Base-by-base conservation (phyloP, 2,888 invertebrate species). In the Liposcelis brunnea region DNA sequence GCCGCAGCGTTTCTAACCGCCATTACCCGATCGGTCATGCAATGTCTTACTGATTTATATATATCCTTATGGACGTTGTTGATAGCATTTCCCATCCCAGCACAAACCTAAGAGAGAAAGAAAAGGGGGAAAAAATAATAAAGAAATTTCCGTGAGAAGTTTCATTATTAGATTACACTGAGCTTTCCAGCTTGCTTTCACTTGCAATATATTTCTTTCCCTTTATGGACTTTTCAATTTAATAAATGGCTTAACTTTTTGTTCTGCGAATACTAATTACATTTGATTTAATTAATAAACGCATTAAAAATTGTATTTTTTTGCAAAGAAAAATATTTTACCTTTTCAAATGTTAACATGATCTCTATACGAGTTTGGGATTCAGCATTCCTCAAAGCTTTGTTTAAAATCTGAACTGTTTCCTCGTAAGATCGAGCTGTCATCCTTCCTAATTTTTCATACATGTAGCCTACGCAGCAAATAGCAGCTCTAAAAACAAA, bases 341-440 rank as follows among this genome's bases (percentile, higher is more conserved):
- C 85, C 73, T 94, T 95, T 63, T 94, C 90, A 53, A 98, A 68
- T 1, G 97, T 95, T 50, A 83, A 74, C 89, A 98, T 93, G 48
- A 95, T 94, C 69, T 98, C 97, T 53, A 91, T 83, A 52, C 97
- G 74, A 1, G 87, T 86, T 63, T 94, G 95, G 0, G 95, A 95
- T 69, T 94, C 94, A 1, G 89, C 90, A 64, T 83, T 94, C 57
- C 87, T 79, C 48, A 98, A 66, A 2, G 89, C 89, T 55, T 87
- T 81, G 47, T 91, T 77, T 18, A 98, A 70, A 44, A 94, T 83
- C 54, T 85, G 80, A 26, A 97, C 87, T 0, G 97, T 97, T 59
- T 99, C 98, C 62, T 99, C 97, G 59, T 94, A 98, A 0, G 94
- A 91, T 50, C 97, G 71, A 0, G 97, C 98, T 81, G 95, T 97